Evolutionary conservation across 2,888 invertebrate species (phyloP).

Genomic region (Eristalis pertinax): DNA sequence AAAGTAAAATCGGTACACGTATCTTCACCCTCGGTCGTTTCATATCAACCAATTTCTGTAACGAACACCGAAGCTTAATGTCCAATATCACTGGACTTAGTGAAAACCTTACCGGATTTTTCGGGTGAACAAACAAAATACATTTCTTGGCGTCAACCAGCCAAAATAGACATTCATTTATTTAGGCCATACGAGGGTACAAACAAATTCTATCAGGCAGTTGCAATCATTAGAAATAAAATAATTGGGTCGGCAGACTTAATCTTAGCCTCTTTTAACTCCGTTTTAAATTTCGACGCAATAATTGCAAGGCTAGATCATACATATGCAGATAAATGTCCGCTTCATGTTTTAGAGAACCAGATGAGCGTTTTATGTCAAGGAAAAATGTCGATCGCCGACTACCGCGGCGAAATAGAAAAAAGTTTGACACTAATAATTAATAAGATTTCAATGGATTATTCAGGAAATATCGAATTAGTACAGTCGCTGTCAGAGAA

Average conservation of each 20-base stretch:
- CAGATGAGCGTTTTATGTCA: neutral
- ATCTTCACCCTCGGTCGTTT: no score
- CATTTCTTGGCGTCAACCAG: constrained; percentile 1
- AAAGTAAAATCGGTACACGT: no score
- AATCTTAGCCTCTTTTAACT: neutral
- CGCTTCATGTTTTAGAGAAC: neutral
- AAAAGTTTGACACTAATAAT: no score
- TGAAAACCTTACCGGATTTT: no score
- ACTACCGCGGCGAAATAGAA: neutral
- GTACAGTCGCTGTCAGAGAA: no score
- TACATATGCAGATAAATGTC: neutral
- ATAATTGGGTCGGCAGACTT: no score
- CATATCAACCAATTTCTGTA: no score
- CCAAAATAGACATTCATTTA: neutral
- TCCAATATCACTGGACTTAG: no score
- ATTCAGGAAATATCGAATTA: neutral
- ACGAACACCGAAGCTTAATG: no score
- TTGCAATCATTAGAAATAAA: no score
- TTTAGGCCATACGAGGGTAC: neutral
- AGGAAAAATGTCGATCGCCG: neutral
- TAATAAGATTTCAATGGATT: neutral
- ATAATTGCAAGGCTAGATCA: neutral
- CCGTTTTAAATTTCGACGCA: neutral
- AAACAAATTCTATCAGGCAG: neutral
- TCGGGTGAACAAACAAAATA: neutral